Evolutionary conservation across 2,797 vertebrate genomes (phyloP).

Genomic region (Nasua narica): DNA sequence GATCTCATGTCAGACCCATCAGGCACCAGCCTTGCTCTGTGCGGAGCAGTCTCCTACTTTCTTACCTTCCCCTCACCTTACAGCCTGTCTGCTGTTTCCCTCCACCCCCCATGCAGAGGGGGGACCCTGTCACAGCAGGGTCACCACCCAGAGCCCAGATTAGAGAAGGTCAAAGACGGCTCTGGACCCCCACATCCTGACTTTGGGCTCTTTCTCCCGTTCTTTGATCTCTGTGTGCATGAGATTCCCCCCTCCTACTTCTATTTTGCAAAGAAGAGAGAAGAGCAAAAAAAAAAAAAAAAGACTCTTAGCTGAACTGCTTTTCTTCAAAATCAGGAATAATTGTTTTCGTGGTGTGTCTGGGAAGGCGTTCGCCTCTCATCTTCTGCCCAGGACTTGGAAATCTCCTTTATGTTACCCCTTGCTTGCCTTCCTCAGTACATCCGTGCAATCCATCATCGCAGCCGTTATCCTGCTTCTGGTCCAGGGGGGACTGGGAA

Average conservation of each 20-base stretch:
- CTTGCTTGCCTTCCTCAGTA: not conserved
- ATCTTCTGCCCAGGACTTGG: conserved; percentile 29
- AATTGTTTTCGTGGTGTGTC: conserved; percentile 53
- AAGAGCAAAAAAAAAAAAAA: not conserved
- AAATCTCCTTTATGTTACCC: not conserved
- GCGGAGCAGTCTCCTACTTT: rapidly evolving
- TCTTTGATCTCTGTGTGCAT: conserved; percentile 69
- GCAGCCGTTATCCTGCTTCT: conserved; percentile 24
- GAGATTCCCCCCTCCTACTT: conserved; percentile 66
- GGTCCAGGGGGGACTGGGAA: conserved; percentile 47
- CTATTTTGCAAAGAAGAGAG: not conserved
- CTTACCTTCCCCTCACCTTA: rapidly evolving
- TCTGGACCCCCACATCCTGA: not conserved
- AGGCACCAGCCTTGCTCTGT: rapidly evolving
- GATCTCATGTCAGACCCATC: rapidly evolving
- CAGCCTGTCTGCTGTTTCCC: no score
- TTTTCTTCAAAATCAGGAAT: conserved; percentile 74
- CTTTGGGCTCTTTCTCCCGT: not conserved
- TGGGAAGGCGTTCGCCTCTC: conserved; percentile 50
- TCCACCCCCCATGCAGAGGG: rapidly evolving
- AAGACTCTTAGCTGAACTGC: conserved; percentile 67
- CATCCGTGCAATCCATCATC: conserved; percentile 35
- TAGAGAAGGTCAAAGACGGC: not conserved
- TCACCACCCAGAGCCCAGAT: not conserved
- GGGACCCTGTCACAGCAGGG: rapidly evolving